Evolutionary conservation across 1,140 invertebrate genomes (phyloP).

Genomic region (Zaprionus kolodkinae): DNA sequence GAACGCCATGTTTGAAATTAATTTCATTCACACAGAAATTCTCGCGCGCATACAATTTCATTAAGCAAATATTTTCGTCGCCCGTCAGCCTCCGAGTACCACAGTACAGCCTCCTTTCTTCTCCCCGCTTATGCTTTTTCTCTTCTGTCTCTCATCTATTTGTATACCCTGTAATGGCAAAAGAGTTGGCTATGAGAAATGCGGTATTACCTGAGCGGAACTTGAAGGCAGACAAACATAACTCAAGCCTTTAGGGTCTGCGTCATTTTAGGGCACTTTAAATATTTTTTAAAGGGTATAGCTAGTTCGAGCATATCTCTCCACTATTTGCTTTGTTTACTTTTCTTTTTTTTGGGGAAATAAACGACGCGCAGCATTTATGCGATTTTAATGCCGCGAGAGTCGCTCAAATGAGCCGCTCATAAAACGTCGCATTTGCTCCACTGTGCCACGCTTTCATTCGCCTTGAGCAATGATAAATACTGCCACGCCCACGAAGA

Average conservation of each 20-base stretch:
- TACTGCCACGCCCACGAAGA: constrained; percentile 45
- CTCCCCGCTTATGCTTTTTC: background rate
- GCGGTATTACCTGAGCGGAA: background rate
- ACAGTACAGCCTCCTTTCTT: background rate
- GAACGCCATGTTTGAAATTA: constrained; percentile 70
- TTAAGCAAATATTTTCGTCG: constrained; percentile 80
- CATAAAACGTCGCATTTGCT: constrained; percentile 57
- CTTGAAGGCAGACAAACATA: too few relatives aligned
- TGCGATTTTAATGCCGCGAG: constrained; percentile 73
- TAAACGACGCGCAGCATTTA: constrained; percentile 76
- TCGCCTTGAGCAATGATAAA: constrained; percentile 56
- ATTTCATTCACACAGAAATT: constrained; percentile 81
- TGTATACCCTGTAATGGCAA: constrained; percentile 10
- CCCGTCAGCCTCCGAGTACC: constrained; percentile 38
- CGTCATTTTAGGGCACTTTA: too few relatives aligned
- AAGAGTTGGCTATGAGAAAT: background rate
- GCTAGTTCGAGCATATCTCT: background rate
- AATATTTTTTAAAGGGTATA: too few relatives aligned
- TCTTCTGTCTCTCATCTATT: background rate
- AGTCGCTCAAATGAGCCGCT: constrained; percentile 55
- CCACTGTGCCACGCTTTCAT: background rate
- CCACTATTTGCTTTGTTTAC: background rate
- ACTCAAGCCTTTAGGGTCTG: too few relatives aligned
- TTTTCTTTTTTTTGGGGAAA: constrained; percentile 20
- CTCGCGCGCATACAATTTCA: constrained; percentile 80